Evolutionary conservation across 2,888 invertebrate species (phyloP).

Genomic region (Polia nebulosa): DNA sequence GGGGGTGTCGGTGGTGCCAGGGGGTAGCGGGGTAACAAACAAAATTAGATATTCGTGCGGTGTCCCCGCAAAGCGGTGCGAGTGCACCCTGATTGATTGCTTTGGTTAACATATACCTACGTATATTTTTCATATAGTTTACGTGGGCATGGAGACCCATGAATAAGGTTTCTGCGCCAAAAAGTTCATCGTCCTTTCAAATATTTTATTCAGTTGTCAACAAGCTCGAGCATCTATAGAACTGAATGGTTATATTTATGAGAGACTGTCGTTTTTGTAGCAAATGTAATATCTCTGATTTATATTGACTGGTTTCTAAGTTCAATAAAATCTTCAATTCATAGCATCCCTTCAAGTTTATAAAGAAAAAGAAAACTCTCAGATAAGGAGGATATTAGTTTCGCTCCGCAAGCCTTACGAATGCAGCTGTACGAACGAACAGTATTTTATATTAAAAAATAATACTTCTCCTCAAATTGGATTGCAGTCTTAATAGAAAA

Average conservation of each 20-base stretch:
- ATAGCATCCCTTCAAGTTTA: conserved; percentile 31
- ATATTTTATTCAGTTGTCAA: conserved; percentile 3
- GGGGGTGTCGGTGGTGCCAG: conserved; percentile 63
- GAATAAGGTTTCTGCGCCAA: conserved; percentile 31
- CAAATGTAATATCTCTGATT: conserved; percentile 9
- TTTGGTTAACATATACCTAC: conserved; percentile 68
- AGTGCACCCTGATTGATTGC: conserved; percentile 89
- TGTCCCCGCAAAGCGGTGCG: conserved; percentile 87
- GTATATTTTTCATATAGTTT: conserved; percentile 62
- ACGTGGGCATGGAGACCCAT: conserved; percentile 25
- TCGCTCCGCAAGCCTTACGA: conserved; percentile 50
- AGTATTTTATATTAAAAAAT: conserved; percentile 57
- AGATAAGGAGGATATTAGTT: conserved; percentile 54
- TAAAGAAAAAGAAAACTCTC: conserved; percentile 45
- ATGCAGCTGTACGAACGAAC: conserved; percentile 34
- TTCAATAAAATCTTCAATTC: conserved; percentile 48
- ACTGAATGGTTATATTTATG: not conserved
- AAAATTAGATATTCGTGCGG: conserved; percentile 90
- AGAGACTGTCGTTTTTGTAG: conserved; percentile 8
- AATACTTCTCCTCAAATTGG: conserved; percentile 52
- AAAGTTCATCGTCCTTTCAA: conserved; percentile 27
- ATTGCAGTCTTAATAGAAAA: conserved; percentile 58
- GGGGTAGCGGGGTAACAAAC: conserved; percentile 81
- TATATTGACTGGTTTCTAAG: conserved; percentile 10
- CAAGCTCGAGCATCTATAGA: not conserved